A percentile compares a stretch with the other conserved stretches of the same genome.
Evolutionary conservation across 2,888 invertebrate species (phyloP).

Genomic region (Oligia strigilis): DNA sequence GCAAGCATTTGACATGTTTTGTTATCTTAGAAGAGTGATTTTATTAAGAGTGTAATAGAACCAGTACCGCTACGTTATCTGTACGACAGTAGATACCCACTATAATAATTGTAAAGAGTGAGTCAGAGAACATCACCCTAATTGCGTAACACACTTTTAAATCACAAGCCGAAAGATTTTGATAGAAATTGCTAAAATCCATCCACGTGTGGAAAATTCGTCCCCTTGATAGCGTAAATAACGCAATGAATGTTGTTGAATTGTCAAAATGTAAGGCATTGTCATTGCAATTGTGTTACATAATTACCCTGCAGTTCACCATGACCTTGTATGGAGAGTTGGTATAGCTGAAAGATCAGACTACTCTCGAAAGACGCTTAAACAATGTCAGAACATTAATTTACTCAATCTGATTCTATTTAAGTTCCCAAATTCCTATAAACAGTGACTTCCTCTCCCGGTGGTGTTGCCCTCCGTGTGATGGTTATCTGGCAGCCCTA

Average conservation of each 20-base stretch:
- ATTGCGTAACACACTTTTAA: neutral
- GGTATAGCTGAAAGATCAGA: neutral
- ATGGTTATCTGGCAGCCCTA: conserved; percentile 61
- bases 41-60: neutral
- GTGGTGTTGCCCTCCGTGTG: conserved; percentile 35
- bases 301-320: neutral
- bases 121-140: neutral
- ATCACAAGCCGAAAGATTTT: neutral
- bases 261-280: neutral
- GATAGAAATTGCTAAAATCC: neutral
- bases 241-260: neutral
- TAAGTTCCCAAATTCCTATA: conserved; percentile 39
- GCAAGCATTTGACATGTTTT: neutral
- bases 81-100: neutral
- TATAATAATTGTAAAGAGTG: neutral
- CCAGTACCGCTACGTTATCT: neutral
- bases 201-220: neutral
- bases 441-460: conserved; percentile 61
- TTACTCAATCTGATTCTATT: conserved; percentile 6
- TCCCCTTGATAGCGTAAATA: neutral
- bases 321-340: neutral
- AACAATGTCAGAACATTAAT: neutral
- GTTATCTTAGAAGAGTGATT: neutral
- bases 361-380: neutral
- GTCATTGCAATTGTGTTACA: neutral